Percentiles rank a stretch among this genome's conserved stretches.
Evolutionary conservation across 2,797 vertebrate genomes (phyloP).

Genomic region (Periophthalmus magnuspinnatus): DNA sequence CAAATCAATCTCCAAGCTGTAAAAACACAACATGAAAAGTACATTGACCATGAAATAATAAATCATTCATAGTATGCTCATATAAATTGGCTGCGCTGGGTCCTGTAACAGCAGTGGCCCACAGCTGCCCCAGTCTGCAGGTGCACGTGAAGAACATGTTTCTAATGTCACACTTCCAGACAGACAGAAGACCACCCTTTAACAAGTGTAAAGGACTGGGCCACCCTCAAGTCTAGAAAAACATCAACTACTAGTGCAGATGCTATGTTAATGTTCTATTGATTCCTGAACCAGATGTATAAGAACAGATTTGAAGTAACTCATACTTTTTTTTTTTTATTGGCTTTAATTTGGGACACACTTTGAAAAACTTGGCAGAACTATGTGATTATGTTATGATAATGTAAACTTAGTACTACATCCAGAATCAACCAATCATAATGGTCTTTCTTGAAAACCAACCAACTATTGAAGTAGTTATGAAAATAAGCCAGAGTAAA

Average conservation of each 20-base stretch:
- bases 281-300: neutral
- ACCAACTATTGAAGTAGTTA: too few relatives aligned
- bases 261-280: neutral
- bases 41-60: conserved; percentile 1
- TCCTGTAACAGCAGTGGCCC: conserved; percentile 1
- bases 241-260: neutral
- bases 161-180: conserved; percentile 47
- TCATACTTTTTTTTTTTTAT: too few relatives aligned
- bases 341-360: too few relatives aligned
- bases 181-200: neutral
- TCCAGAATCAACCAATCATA: too few relatives aligned
- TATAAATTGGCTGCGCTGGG: neutral
- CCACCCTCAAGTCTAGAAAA: conserved; percentile 25
- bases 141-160: conserved; percentile 20
- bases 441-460: too few relatives aligned
- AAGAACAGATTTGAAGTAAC: too few relatives aligned
- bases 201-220: conserved; percentile 38
- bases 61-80: conserved; percentile 1
- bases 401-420: too few relatives aligned
- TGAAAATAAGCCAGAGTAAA: too few relatives aligned
- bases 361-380: too few relatives aligned
- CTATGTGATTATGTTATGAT: too few relatives aligned
- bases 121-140: conserved; percentile 4
- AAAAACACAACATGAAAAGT: neutral
- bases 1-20: neutral